Conservation (phyloP, 2,113 vertebrate genomes). For the Atrichornis clamosus region DNA sequence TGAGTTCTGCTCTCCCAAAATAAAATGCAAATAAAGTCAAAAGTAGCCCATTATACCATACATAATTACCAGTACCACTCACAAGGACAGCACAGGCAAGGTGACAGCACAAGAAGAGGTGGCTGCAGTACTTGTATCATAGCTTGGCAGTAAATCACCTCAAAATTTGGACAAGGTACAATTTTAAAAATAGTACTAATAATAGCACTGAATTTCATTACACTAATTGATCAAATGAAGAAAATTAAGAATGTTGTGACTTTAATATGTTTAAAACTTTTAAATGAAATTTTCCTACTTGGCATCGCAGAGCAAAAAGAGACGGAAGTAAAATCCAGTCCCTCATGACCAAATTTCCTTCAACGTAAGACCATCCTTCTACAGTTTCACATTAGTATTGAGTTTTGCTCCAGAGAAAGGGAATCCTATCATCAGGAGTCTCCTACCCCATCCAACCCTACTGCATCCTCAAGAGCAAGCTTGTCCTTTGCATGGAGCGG, state of each 20-base stretch:
- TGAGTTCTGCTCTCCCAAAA: not conserved
- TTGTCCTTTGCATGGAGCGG: not conserved
- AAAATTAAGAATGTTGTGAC: not conserved
- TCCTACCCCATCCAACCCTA: not conserved
- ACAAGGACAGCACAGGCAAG: not conserved
- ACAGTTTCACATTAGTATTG: rapidly evolving
- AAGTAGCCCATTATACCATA: not conserved
- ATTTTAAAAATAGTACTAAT: not conserved
- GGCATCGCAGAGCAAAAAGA: not conserved
- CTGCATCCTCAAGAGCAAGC: not conserved
- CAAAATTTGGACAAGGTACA: not conserved
- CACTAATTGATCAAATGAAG: not conserved
- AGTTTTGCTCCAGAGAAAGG: not conserved
- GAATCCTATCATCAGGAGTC: not conserved
- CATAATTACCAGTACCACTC: not conserved
- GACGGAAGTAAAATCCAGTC: not conserved
- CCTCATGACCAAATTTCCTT: not conserved
- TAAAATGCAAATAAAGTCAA: not conserved
- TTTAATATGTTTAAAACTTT: not conserved
- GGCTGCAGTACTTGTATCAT: not conserved
- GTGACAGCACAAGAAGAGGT: not conserved
- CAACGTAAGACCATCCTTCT: not conserved
- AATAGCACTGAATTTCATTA: not conserved
- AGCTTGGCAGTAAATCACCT: not conserved
- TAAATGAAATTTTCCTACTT: not conserved